Evolutionary conservation across 2,888 invertebrate species (phyloP), one percentile per base, ranked within the genome.

Genomic region (Pachydiplax longipennis): DNA sequence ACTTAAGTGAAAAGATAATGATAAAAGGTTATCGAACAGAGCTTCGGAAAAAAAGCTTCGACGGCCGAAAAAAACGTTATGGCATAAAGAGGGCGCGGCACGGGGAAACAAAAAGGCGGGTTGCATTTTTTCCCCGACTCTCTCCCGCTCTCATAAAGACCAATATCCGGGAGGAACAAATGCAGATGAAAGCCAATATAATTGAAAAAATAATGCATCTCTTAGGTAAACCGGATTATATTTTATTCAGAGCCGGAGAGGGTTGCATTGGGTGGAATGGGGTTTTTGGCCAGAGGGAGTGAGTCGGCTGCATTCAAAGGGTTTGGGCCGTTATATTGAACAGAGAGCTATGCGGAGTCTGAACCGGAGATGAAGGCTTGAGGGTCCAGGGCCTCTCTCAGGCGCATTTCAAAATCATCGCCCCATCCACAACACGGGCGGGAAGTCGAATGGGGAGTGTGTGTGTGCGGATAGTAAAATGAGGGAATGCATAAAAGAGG

Each of bases 161-260:
- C 61, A 58, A 87, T 61, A 61, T 87, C 87, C 87, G 37, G 61
- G 61, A 61, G 87, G 87, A 65, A 87, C 61, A 87, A 87, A 87
- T 83, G 83, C 83, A 83, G 83, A 83, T 87, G 87, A 87, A 87
- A 87, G 87, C 87, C 87, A 87, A 87, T 87, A 87, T 87, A 87
- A 61, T 48, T 65, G 87, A 87, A 87, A 87, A 87, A 87, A 87
- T 83, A 87, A 87, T 87, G 87, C 87, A 87, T 87, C 61, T 87
- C 87, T 35, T 87, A 87, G 87, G 87, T 87, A 87, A 87, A 87
- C 87, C 87, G 35, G 35, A 65, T 87, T 61, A 87, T 87, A 65
- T 87, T 83, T 83, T 83, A 65, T 87, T 61, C 61, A 65, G 87
- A 65, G 61, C 37, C n/a, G 58, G 37, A 37, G 58, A 87, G 61